These are phyloP conservation scores for Halichoerus grypus DNA, from an alignment of 2,113 vertebrate genomes.

Conservation along the genomic window DNA sequence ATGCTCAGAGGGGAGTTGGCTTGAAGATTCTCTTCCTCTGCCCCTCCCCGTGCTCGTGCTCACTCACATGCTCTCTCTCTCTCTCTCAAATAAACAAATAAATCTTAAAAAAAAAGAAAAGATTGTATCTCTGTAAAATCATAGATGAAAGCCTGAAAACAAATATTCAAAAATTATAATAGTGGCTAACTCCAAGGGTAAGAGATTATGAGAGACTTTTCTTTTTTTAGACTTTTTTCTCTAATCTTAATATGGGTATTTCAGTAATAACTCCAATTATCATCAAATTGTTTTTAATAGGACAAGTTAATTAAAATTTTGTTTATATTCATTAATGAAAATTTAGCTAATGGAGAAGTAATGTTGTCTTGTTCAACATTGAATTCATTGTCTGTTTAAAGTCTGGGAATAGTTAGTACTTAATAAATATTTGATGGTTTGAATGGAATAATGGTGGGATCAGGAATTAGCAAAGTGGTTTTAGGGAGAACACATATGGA, in stretches of 20 bases:
- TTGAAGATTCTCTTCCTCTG: background rate
- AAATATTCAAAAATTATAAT: constrained; percentile 41
- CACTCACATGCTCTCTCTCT: background rate
- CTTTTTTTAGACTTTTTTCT: background rate
- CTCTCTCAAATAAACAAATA: background rate
- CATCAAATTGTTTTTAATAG: background rate
- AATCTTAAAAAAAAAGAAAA: too few relatives aligned
- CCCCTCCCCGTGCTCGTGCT: background rate
- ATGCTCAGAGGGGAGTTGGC: too few relatives aligned
- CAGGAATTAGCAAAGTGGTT: constrained; percentile 2
- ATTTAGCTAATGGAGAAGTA: background rate
- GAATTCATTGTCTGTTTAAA: constrained; percentile 33
- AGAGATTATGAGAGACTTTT: background rate
- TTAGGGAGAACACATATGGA: constrained; percentile 6
- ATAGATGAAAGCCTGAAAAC: background rate
- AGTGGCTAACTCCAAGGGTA: background rate
- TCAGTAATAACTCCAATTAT: constrained; percentile 8
- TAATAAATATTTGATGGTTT: constrained; percentile 40
- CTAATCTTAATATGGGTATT: constrained; percentile 1
- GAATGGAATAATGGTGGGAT: background rate
- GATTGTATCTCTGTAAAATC: background rate
- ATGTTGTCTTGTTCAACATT: constrained; percentile 9
- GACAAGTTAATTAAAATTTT: constrained; percentile 43
- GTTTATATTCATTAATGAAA: constrained; percentile 39
- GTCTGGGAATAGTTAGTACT: background rate